Evolutionary conservation across 2,888 invertebrate species (phyloP).

Genomic region (Drosophila leonis): DNA sequence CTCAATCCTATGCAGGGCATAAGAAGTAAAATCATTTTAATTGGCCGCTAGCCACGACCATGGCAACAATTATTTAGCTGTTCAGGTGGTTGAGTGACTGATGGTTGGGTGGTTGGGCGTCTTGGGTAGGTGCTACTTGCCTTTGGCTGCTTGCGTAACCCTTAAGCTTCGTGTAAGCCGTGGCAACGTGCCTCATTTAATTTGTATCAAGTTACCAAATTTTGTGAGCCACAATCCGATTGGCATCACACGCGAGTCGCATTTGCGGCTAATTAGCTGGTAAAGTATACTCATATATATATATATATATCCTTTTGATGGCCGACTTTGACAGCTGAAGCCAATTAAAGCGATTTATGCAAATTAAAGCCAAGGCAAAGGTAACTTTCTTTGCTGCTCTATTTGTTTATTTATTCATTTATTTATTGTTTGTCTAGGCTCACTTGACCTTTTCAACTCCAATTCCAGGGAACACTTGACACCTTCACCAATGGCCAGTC

Average conservation of each 20-base stretch:
- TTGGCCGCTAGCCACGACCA: constrained; percentile 62
- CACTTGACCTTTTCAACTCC: constrained; percentile 59
- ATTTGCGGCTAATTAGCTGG: constrained; percentile 70
- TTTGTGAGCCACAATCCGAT: constrained; percentile 61
- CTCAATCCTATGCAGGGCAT: constrained; percentile 19
- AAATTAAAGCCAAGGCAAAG: constrained; percentile 23
- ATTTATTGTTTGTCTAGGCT: constrained; percentile 28
- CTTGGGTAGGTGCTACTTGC: constrained; percentile 18
- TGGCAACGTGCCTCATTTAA: constrained; percentile 48
- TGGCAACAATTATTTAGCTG: constrained; percentile 40
- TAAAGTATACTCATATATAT: constrained; percentile 20
- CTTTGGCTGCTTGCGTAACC: constrained; percentile 37
- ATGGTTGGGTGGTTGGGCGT: not conserved
- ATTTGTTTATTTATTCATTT: constrained; percentile 17
- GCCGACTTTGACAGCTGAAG: constrained; percentile 37
- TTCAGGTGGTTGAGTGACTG: constrained; percentile 10
- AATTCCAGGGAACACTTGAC: constrained; percentile 65
- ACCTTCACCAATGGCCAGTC: constrained; percentile 32
- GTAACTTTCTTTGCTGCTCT: constrained; percentile 5
- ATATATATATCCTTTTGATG: constrained; percentile 65
- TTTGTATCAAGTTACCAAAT: constrained; percentile 65
- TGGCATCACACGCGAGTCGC: constrained; percentile 47
- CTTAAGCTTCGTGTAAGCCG: constrained; percentile 38
- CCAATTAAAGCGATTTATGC: constrained; percentile 66
- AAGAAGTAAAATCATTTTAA: constrained; percentile 55